Evolutionary conservation across 2,888 invertebrate genomes (phyloP).

Genomic region (Coleophora flavipennella): DNA sequence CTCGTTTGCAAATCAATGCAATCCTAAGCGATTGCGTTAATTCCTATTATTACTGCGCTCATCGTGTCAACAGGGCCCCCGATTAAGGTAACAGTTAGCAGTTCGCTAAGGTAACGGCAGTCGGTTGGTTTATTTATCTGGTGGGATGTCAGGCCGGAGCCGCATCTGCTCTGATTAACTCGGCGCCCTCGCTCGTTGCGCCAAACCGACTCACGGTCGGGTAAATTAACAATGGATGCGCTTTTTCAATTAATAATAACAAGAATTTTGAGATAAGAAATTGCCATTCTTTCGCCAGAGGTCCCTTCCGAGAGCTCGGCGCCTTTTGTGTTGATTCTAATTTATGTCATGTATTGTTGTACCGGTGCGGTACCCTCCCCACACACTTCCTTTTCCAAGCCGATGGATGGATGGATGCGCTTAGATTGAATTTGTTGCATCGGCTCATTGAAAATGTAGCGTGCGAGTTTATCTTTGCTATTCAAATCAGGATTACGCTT

Average conservation of each 20-base stretch:
- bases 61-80: constrained; percentile 22
- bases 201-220: constrained; percentile 43
- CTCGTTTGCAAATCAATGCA: constrained; percentile 17
- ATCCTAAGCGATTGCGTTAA: constrained; percentile 26
- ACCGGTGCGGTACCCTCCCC: constrained; percentile 57
- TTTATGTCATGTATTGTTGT: constrained; percentile 71
- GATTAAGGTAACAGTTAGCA: constrained; percentile 40
- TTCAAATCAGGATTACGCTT: constrained; percentile 12
- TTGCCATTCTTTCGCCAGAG: constrained; percentile 65
- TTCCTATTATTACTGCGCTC: constrained; percentile 32
- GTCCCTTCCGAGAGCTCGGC: constrained; percentile 64
- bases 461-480: constrained; percentile 32
- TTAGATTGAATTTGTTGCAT: constrained; percentile 61
- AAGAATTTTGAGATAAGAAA: constrained; percentile 61
- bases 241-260: constrained; percentile 58
- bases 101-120: constrained; percentile 34
- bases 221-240: constrained; percentile 56
- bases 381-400: constrained; percentile 52
- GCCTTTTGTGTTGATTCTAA: constrained; percentile 69
- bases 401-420: constrained; percentile 26
- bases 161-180: constrained; percentile 65
- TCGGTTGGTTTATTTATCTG: constrained; percentile 33
- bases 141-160: constrained; percentile 32
- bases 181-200: constrained; percentile 26
- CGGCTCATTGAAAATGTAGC: constrained; percentile 49